Conservation (phyloP, 1,140 invertebrate genomes). For the Drosophila triauraria region DNA sequence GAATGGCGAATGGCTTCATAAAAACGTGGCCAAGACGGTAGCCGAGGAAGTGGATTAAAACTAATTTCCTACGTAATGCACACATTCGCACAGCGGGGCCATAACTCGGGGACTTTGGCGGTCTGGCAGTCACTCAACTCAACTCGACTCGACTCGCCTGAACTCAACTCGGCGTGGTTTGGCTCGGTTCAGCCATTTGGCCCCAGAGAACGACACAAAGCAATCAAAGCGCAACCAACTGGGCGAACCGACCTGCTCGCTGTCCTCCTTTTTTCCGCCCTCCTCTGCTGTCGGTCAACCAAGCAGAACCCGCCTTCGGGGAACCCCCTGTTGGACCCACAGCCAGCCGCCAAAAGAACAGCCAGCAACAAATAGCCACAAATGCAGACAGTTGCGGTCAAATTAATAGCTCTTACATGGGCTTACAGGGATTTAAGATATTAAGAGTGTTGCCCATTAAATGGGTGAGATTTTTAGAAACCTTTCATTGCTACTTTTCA, state of each 20-base stretch:
- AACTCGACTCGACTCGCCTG: conserved; percentile 26
- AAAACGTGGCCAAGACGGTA: conserved; percentile 35
- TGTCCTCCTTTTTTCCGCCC: not conserved
- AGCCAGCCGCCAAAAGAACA: conserved; percentile 60
- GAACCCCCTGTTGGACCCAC: conserved; percentile 18
- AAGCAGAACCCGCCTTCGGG: conserved; percentile 52
- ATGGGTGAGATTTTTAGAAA: not conserved
- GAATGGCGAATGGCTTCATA: conserved; percentile 36
- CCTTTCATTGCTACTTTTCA: no score
- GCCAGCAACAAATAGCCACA: conserved; percentile 63
- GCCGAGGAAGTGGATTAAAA: conserved; percentile 74
- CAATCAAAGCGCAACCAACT: conserved; percentile 71
- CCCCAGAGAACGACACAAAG: conserved; percentile 74
- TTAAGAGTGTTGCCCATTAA: not conserved
- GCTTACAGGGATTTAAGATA: not conserved
- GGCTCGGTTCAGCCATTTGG: conserved; percentile 50
- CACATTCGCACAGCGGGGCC: conserved; percentile 12
- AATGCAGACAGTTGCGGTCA: conserved; percentile 47
- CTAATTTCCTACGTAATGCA: conserved; percentile 77
- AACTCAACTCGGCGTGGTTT: conserved; percentile 26
- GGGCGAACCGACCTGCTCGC: conserved; percentile 56
- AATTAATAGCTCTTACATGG: not conserved
- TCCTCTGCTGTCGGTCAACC: conserved; percentile 55
- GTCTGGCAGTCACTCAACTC: conserved; percentile 54
- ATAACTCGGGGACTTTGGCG: conserved; percentile 24